Conservation (phyloP, 2,797 vertebrate species). For the Coendou prehensilis region DNA sequence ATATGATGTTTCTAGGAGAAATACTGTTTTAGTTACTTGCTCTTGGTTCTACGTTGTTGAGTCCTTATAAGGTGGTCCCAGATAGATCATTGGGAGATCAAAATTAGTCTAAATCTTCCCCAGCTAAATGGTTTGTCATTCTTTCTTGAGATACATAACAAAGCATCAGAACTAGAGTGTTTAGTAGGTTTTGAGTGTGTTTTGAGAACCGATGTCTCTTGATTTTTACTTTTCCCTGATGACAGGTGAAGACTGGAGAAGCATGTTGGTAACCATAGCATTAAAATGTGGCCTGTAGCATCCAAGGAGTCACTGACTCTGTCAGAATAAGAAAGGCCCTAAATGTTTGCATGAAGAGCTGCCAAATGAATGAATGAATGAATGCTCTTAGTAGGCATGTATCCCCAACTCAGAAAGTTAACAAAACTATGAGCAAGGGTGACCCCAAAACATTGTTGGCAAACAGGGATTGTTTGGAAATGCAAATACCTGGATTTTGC, state of each 20-base stretch:
- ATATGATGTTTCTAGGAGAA: constrained; percentile 10
- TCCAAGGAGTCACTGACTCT: constrained; percentile 41
- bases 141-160: constrained; percentile 3
- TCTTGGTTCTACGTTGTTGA: background rate
- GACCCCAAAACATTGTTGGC: background rate
- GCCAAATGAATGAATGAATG: background rate
- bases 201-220: constrained; percentile 61
- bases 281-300: constrained; percentile 53
- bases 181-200: constrained; percentile 34
- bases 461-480: constrained; percentile 32
- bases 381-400: background rate
- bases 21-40: constrained; percentile 33
- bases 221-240: constrained; percentile 21
- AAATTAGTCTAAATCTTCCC: background rate
- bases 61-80: background rate
- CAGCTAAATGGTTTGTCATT: background rate
- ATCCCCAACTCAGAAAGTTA: constrained; percentile 14
- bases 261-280: background rate
- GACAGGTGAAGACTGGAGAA: constrained; percentile 7
- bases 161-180: constrained; percentile 18
- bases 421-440: background rate
- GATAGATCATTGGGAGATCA: constrained; percentile 14
- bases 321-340: constrained; percentile 56
- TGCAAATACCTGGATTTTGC: background rate
- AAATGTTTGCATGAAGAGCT: constrained; percentile 53